phyloP scores from a whole-genome alignment of 2,113 vertebrate genomes.

The Oreocharis arfaki region DNA sequence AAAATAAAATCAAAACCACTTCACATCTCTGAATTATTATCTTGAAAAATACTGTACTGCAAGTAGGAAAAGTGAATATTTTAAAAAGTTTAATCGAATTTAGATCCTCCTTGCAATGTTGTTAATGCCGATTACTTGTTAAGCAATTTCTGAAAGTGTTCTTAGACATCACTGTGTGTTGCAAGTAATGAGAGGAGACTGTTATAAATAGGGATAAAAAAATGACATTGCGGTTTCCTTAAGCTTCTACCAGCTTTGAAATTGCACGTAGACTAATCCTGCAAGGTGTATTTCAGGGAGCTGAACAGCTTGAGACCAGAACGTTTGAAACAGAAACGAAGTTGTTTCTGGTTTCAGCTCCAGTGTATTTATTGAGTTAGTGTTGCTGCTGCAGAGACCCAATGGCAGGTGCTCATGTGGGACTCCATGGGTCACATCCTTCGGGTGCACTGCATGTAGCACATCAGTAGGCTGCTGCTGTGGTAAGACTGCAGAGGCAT shows the following conservation, averaged over 20 bases:
- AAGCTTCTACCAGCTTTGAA: neutral
- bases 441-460: neutral
- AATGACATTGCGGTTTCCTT: neutral
- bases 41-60: neutral
- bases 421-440: neutral
- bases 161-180: neutral
- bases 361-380: neutral
- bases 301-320: neutral
- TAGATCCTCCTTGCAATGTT: neutral
- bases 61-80: neutral
- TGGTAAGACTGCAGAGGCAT: slow-evolving; percentile 37
- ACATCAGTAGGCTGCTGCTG: neutral
- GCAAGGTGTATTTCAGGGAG: neutral
- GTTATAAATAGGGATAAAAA: neutral
- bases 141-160: neutral
- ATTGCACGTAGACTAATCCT: neutral
- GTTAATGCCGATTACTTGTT: neutral
- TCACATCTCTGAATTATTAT: neutral
- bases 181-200: neutral
- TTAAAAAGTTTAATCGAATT: neutral
- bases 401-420: neutral
- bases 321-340: neutral
- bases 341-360: neutral
- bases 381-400: neutral
- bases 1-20: neutral